A percentile compares a stretch with the other conserved stretches of the same genome.
Evolutionary conservation across 2,113 vertebrate genomes (phyloP).

Genomic region (Oryzias curvinotus): DNA sequence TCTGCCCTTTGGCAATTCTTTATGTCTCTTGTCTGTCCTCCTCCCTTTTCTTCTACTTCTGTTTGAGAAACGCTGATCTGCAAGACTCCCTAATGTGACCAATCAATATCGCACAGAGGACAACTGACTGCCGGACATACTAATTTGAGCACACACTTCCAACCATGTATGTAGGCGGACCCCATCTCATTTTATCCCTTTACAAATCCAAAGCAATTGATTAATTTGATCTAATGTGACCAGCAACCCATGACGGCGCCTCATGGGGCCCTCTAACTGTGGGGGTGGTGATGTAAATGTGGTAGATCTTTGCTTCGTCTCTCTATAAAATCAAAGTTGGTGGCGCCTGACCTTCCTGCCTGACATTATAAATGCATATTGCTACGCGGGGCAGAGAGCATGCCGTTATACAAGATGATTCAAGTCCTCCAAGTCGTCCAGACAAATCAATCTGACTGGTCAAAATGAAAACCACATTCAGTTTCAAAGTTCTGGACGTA

Average conservation of each 20-base stretch:
- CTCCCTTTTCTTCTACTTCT: slow-evolving; percentile 37
- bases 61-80: slow-evolving; percentile 63
- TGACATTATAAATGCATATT: slow-evolving; percentile 59
- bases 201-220: slow-evolving; percentile 42
- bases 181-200: slow-evolving; percentile 9
- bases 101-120: slow-evolving; percentile 70
- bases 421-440: slow-evolving; percentile 38
- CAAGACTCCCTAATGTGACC: slow-evolving; percentile 58
- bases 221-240: slow-evolving; percentile 53
- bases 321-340: slow-evolving; percentile 71
- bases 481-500: slow-evolving; percentile 15
- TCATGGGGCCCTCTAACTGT: slow-evolving; percentile 50
- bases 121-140: slow-evolving; percentile 46
- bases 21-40: slow-evolving; percentile 21
- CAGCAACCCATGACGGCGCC: slow-evolving; percentile 41
- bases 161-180: slow-evolving; percentile 28
- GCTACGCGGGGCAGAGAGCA: slow-evolving; percentile 34
- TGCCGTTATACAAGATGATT: slow-evolving; percentile 49
- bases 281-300: slow-evolving; percentile 41
- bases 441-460: slow-evolving; percentile 62
- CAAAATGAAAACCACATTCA: slow-evolving; percentile 56
- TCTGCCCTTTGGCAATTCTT: slow-evolving; percentile 17
- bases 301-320: slow-evolving; percentile 71
- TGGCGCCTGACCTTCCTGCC: slow-evolving; percentile 61
- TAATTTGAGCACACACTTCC: slow-evolving; percentile 56